Percentiles rank a stretch among this genome's conserved stretches.
Evolutionary conservation across 2,113 vertebrate species (phyloP).

Genomic region (Centrocercus urophasianus): DNA sequence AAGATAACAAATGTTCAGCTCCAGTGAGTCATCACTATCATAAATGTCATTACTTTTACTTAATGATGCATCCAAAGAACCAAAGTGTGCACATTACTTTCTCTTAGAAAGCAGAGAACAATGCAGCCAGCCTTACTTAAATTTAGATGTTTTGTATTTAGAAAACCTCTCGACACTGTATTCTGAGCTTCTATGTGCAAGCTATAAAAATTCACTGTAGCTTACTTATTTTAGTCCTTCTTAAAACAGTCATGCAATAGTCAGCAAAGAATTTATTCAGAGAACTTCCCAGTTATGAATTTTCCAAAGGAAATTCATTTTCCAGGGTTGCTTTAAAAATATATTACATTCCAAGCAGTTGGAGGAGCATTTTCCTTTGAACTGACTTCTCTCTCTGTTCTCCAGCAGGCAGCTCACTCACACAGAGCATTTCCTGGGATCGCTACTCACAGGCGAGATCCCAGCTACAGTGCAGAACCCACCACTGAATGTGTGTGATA

Average conservation of each 20-base stretch:
- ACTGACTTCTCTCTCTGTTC: slow-evolving; percentile 19
- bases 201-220: neutral
- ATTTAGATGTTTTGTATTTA: neutral
- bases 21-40: neutral
- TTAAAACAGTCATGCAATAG: slow-evolving; percentile 14
- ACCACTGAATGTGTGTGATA: neutral
- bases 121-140: neutral
- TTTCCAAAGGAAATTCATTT: slow-evolving; percentile 61
- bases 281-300: slow-evolving; percentile 7
- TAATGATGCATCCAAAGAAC: neutral
- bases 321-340: neutral
- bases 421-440: neutral
- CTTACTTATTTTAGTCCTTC: slow-evolving; percentile 9
- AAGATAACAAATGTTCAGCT: neutral
- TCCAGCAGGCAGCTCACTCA: slow-evolving; percentile 14
- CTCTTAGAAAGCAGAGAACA: neutral
- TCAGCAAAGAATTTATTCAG: slow-evolving; percentile 27
- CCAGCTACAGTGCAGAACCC: neutral
- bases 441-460: neutral
- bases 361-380: neutral
- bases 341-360: slow-evolving; percentile 22
- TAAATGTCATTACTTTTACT: neutral
- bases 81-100: neutral
- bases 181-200: neutral
- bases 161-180: neutral